Percentiles rank a stretch among this genome's conserved stretches.
These are phyloP conservation scores for Calidris pugnax DNA, from an alignment of 2,113 vertebrate species.

Conservation along the genomic window DNA sequence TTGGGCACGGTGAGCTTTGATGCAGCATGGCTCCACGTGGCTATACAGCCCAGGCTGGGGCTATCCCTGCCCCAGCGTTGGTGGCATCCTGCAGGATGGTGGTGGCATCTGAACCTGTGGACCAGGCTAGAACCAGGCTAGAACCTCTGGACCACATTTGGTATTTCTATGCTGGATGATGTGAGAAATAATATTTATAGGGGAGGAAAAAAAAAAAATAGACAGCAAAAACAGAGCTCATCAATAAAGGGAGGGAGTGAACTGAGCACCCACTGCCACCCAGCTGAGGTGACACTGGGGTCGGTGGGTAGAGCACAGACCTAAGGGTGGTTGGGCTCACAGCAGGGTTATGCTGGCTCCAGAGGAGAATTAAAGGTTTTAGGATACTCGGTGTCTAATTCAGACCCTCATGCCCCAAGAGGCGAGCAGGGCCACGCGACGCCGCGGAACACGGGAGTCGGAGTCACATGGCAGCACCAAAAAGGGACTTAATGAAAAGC, in stretches of 20 bases:
- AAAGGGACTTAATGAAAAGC: background rate
- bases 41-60: background rate
- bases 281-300: background rate
- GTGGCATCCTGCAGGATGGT: background rate
- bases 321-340: background rate
- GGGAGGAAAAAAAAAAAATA: too few species aligned
- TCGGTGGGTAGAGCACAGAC: accelerated
- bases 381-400: background rate
- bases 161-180: background rate
- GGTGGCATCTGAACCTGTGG: background rate
- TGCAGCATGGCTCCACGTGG: accelerated
- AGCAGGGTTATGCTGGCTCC: background rate
- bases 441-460: background rate
- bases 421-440: accelerated
- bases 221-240: background rate
- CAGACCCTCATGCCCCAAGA: background rate
- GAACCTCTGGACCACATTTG: background rate
- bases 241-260: background rate
- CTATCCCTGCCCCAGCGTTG: background rate
- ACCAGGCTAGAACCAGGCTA: background rate
- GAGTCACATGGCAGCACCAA: background rate
- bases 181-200: background rate
- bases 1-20: background rate
- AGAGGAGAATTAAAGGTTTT: background rate
- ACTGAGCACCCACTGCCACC: background rate